phyloP scores from a whole-genome alignment of 2,888 invertebrate genomes.

The Colletes collaris region DNA sequence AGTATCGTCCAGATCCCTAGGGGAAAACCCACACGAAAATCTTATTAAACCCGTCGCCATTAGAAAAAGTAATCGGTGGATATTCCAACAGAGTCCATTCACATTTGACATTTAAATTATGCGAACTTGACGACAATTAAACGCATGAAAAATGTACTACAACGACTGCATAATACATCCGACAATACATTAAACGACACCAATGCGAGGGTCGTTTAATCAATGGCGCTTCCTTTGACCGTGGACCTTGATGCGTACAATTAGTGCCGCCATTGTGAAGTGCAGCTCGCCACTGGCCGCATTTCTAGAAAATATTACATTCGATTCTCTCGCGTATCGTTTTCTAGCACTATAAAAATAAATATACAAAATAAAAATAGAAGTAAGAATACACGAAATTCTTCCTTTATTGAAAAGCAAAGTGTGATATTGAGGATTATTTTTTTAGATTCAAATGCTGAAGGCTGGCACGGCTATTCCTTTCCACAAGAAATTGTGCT shows the following conservation, averaged over 20 bases:
- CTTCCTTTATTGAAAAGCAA: too few relatives aligned
- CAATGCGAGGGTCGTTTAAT: constrained; percentile 65
- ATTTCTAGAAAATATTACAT: constrained; percentile 22
- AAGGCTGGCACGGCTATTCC: constrained; percentile 92
- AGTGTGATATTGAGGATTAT: too few relatives aligned
- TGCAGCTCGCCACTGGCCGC: constrained; percentile 28
- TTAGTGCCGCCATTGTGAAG: constrained; percentile 44
- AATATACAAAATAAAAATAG: too few relatives aligned
- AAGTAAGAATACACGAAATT: too few relatives aligned
- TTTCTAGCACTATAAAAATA: too few relatives aligned
- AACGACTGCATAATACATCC: constrained; percentile 27
- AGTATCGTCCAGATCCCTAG: not conserved
- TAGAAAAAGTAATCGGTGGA: not conserved
- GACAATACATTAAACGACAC: constrained; percentile 51
- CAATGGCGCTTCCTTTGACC: constrained; percentile 69
- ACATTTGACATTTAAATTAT: constrained; percentile 16
- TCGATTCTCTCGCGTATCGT: not conserved
- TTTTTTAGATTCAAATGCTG: constrained; percentile 87
- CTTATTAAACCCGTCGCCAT: not conserved
- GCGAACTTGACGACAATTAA: constrained; percentile 52
- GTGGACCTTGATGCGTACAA: constrained; percentile 64
- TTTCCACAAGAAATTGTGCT: constrained; percentile 95
- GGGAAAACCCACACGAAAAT: not conserved
- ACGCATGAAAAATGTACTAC: constrained; percentile 39
- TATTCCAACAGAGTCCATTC: not conserved